A percentile compares a stretch with the other conserved stretches of the same genome.
Evolutionary conservation across 2,113 vertebrate species (phyloP).

Genomic region (Grallaria varia): DNA sequence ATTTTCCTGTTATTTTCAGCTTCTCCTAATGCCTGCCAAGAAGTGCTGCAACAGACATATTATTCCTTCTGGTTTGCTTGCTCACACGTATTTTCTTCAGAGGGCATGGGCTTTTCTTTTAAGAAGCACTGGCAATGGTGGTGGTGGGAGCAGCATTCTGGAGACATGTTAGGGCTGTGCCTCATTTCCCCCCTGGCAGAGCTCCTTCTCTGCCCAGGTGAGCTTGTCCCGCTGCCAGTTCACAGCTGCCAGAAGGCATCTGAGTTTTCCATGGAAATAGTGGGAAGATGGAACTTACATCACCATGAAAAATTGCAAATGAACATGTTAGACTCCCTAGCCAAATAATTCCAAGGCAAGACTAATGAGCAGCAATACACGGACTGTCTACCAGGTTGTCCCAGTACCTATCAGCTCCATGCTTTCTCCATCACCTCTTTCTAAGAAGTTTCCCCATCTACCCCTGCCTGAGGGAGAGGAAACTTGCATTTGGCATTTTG

Average conservation of each 20-base stretch:
- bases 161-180: not conserved
- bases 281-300: not conserved
- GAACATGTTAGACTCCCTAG: not conserved
- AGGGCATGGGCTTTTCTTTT: not conserved
- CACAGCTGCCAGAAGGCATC: not conserved
- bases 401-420: not conserved
- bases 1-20: not conserved
- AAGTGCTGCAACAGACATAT: not conserved
- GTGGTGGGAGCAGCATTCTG: not conserved
- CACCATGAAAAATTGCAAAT: not conserved
- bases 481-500: not conserved
- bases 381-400: accelerated
- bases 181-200: accelerated
- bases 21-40: not conserved
- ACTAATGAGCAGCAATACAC: not conserved
- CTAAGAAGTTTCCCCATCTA: not conserved
- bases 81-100: not conserved
- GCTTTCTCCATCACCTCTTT: not conserved
- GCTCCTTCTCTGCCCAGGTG: not conserved
- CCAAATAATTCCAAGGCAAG: not conserved
- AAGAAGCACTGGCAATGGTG: not conserved
- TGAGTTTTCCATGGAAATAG: not conserved
- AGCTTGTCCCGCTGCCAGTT: not conserved
- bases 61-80: not conserved
- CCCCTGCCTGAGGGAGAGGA: not conserved